phyloP scores from a whole-genome alignment of 2,113 vertebrate species.

The Fregata magnificens region DNA sequence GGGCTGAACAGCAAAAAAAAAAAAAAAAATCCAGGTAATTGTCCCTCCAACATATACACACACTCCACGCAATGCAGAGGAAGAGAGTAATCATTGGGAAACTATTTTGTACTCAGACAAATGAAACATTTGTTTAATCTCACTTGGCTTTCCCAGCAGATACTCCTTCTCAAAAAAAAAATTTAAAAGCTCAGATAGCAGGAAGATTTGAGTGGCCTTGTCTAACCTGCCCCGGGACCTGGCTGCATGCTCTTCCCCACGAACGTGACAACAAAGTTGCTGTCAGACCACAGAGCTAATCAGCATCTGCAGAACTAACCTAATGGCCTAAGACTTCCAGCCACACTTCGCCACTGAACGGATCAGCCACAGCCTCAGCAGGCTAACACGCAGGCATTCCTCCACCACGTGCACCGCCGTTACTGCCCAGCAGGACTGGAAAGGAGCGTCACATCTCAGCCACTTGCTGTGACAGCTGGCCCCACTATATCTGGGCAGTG shows the following conservation, averaged over 20 bases:
- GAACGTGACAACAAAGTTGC: not conserved
- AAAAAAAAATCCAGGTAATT: not conserved
- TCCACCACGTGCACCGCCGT: accelerated
- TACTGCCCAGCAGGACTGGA: not conserved
- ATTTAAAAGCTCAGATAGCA: not conserved
- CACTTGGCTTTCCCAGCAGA: not conserved
- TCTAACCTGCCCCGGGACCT: not conserved
- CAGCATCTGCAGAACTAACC: not conserved
- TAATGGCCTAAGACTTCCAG: not conserved
- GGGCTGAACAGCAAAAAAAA: not conserved
- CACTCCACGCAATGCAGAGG: not conserved
- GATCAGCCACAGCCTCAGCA: not conserved
- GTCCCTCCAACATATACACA: not conserved
- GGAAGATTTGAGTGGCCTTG: not conserved
- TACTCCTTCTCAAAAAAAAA: not conserved
- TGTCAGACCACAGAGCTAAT: not conserved
- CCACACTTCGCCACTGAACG: not conserved
- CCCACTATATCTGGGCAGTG: not conserved
- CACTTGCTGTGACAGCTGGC: not conserved
- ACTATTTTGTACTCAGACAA: not conserved
- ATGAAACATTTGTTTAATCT: not conserved
- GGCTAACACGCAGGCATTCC: not conserved
- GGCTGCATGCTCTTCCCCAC: not conserved
- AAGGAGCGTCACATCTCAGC: not conserved
- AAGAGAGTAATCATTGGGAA: not conserved